phyloP scores from a whole-genome alignment of 2,113 vertebrate species.

The Pangasianodon gigas region DNA sequence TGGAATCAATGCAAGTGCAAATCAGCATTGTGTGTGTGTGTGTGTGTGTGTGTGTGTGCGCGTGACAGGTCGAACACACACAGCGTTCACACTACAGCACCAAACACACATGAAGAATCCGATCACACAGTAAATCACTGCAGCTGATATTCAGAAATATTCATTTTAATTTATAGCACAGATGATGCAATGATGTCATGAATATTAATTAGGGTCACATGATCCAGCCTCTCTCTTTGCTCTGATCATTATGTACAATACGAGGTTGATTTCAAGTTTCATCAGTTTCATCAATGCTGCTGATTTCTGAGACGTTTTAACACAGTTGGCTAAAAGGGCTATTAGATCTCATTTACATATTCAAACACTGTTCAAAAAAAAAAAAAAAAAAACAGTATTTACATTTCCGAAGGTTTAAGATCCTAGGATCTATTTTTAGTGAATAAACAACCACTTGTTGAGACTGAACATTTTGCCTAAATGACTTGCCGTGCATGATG shows the following conservation, averaged over 20 bases:
- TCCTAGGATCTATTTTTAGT: neutral
- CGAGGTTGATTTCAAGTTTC: conserved; percentile 11
- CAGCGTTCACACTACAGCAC: neutral
- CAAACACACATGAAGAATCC: neutral
- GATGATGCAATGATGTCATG: neutral
- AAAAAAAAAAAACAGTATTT: neutral
- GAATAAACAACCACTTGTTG: neutral
- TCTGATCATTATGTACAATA: conserved; percentile 5
- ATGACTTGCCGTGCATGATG: neutral
- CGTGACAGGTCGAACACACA: neutral
- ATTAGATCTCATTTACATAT: conserved; percentile 6
- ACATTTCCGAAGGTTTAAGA: neutral
- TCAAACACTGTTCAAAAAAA: neutral
- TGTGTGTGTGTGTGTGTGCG: neutral
- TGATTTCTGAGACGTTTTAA: neutral
- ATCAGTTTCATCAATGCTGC: conserved; percentile 3
- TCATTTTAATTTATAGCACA: neutral
- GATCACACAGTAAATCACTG: neutral
- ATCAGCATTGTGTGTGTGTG: neutral
- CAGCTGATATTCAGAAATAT: neutral
- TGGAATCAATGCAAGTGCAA: conserved; percentile 2
- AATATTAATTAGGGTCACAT: conserved; percentile 13
- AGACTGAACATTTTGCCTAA: neutral
- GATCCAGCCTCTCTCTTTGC: neutral
- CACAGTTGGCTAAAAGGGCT: neutral